Evolutionary conservation across 2,113 vertebrate genomes (phyloP), one percentile per base, ranked within the genome.

Genomic region (Monopterus albus): DNA sequence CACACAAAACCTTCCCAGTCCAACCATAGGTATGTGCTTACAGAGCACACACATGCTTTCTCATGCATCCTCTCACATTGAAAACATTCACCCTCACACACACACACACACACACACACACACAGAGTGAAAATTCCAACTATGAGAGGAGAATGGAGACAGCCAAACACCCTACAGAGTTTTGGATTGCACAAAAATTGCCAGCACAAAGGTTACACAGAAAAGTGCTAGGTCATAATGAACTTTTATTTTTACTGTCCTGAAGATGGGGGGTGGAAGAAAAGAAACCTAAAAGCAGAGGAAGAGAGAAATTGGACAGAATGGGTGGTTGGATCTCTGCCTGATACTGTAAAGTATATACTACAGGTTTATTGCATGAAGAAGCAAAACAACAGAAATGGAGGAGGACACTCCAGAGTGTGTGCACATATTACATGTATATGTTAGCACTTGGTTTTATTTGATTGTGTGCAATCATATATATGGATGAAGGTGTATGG

Each of bases 1-100:
- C 18, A 31, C 46, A 64, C 39, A 28, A 55, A 73, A 58, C 53
- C 26, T 51, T 59, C 43, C 9, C 49, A 59, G 61, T 52, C 52
- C 23, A 38, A 61, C 64, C 74, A 56, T n/a, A 66, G 45, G 29
- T 47, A 56, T 72, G 29, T 46, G 18, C 45, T 35, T 20, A 55
- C 5, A 70, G 13, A 47, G 38, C 43, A 35, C 56, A 49, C 63
- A 58, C 59, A 73, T 20, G 20, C 65, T 56, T 47, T 67, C 36
- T 58, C 50, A 59, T 47, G 20, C 65, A 63, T 7, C 7, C 29
- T 63, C 65, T 76, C 46, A 57, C 45, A 72, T 33, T 65, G 50
- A 75, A 77, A 58, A 61, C 64, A 71, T 61, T 43, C 66, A 60
- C 71, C 38, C 67, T 67, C 68, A 71, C 47, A 56, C 62, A n/a